Evolutionary conservation across 2,888 invertebrate genomes (phyloP).

Genomic region (Synanthedon vespiformis): DNA sequence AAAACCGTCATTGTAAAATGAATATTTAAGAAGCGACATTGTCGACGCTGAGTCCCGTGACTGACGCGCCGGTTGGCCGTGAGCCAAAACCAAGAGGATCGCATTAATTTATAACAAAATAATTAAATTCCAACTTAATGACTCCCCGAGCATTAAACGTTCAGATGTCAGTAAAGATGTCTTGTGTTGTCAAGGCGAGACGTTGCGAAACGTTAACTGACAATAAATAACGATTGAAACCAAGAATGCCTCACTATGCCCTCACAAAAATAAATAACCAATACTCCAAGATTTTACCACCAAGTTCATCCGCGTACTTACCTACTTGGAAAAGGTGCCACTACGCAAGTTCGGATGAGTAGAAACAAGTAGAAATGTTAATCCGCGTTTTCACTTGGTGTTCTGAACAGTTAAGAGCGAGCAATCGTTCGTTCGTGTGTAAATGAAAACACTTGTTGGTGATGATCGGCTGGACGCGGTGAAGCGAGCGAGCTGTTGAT

Average conservation of each 20-base stretch:
- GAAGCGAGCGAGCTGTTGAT: too few relatives aligned
- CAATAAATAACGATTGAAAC: constrained; percentile 10
- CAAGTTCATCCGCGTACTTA: too few relatives aligned
- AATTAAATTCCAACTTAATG: constrained; percentile 29
- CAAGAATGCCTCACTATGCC: not conserved
- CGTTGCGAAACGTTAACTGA: constrained; percentile 12
- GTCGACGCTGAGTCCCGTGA: constrained; percentile 5
- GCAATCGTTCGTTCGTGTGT: too few relatives aligned
- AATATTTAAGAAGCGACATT: constrained; percentile 8
- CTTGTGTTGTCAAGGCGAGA: constrained; percentile 19
- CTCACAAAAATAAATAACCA: too few relatives aligned
- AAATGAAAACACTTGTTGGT: too few relatives aligned
- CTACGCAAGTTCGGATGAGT: too few relatives aligned
- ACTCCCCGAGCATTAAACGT: constrained; percentile 19
- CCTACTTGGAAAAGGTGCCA: too few relatives aligned
- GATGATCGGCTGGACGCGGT: too few relatives aligned
- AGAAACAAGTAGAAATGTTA: too few relatives aligned
- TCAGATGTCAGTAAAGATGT: constrained; percentile 25
- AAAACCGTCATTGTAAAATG: constrained; percentile 3
- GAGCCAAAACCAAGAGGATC: constrained; percentile 20
- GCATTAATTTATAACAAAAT: constrained; percentile 21
- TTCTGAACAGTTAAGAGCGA: too few relatives aligned
- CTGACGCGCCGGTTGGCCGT: constrained; percentile 20
- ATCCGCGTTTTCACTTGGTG: too few relatives aligned
- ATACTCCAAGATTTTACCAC: too few relatives aligned